phyloP scores from a whole-genome alignment of 53 echinoderm and acorn worm genomes.

The Echinarachnius parma region DNA sequence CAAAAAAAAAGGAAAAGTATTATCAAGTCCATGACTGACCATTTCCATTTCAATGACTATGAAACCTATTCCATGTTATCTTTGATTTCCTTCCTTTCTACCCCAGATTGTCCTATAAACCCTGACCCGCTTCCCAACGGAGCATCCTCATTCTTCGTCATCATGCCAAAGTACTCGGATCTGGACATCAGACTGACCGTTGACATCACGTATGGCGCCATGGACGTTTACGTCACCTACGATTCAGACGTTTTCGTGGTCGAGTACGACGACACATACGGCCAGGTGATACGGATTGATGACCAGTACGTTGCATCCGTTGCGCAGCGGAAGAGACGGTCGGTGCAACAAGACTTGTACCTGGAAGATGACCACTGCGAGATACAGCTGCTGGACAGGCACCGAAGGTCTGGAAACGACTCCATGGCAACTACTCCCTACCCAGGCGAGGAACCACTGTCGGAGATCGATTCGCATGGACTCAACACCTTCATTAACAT shows the following conservation, averaged over 20 bases:
- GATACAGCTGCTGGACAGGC: background rate
- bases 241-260: slow-evolving; percentile 65
- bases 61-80: no score
- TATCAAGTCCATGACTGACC: no score
- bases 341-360: no score
- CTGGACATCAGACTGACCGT: slow-evolving; percentile 92
- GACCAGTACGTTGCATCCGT: slow-evolving; percentile 53
- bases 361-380: no score
- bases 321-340: slow-evolving; percentile 26
- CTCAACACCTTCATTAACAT: slow-evolving; percentile 89
- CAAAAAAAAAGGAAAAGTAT: no score
- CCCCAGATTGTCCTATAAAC: slow-evolving; percentile 66
- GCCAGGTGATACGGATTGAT: slow-evolving; percentile 59
- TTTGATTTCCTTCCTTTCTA: no score
- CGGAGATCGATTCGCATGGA: slow-evolving; percentile 29
- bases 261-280: slow-evolving; percentile 46
- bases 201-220: slow-evolving; percentile 76
- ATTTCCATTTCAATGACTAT: no score
- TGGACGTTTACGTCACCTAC: slow-evolving; percentile 83
- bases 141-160: slow-evolving; percentile 66
- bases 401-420: slow-evolving; percentile 18
- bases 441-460: slow-evolving; percentile 26
- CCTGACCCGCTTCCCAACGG: slow-evolving; percentile 64
- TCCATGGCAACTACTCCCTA: slow-evolving; percentile 11
- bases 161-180: slow-evolving; percentile 91